phyloP scores from a whole-genome alignment of 2,888 invertebrate genomes.

The Phyllotreta cruciferae region DNA sequence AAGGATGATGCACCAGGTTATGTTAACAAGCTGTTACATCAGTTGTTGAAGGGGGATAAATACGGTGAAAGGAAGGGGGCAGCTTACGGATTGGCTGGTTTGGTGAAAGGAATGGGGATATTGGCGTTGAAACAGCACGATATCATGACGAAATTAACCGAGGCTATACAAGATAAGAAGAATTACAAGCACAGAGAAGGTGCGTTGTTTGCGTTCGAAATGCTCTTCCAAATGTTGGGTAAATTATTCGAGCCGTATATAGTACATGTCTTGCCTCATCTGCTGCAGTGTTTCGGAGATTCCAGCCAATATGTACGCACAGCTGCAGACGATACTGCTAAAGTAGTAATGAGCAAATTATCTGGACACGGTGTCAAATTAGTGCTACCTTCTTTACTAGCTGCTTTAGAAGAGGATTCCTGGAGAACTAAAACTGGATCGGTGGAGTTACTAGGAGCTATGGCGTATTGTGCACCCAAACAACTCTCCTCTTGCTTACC shows the following conservation, averaged over 20 bases:
- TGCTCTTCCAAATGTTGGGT: constrained; percentile 93
- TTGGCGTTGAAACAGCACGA: constrained; percentile 93
- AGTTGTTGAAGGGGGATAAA: constrained; percentile 87
- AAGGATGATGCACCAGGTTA: constrained; percentile 89
- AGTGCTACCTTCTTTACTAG: constrained; percentile 90
- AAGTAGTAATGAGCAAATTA: constrained; percentile 93
- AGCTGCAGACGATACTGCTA: constrained; percentile 96
- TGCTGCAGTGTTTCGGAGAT: constrained; percentile 96
- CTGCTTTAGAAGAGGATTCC: constrained; percentile 95
- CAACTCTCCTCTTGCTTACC: constrained; percentile 98
- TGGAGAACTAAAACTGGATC: constrained; percentile 99
- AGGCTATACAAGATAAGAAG: constrained; percentile 96
- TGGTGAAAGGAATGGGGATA: constrained; percentile 97
- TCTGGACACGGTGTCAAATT: constrained; percentile 98
- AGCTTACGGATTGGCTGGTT: constrained; percentile 95
- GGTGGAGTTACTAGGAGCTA: constrained; percentile 93
- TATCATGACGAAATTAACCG: constrained; percentile 92
- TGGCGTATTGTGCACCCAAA: constrained; percentile 99
- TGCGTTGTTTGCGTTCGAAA: constrained; percentile 96
- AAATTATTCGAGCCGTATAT: constrained; percentile 98
- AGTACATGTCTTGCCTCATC: constrained; percentile 93
- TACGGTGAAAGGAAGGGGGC: constrained; percentile 95
- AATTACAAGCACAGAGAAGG: constrained; percentile 94
- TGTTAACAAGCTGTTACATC: constrained; percentile 85
- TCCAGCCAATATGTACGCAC: constrained; percentile 92